These are phyloP conservation scores for Blastomussa wellsi DNA, from an alignment of 92 coral and sea anemone genomes.

Conservation along the genomic window DNA sequence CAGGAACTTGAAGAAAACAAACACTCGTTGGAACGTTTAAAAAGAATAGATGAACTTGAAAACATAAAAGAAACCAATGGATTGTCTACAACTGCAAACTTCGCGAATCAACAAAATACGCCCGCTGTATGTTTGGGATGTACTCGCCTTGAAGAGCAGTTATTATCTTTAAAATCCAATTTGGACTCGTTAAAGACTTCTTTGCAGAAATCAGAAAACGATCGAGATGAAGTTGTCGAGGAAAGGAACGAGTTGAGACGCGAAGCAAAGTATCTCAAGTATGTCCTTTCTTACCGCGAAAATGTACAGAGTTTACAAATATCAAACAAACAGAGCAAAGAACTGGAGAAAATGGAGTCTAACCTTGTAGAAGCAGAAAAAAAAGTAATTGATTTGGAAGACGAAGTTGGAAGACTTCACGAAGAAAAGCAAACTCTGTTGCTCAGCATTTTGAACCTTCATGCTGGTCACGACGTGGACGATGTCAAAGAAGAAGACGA, in stretches of 20 bases:
- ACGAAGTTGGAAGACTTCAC: conserved; percentile 84
- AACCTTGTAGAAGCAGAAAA: conserved; percentile 86
- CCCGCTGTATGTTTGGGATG: conserved; percentile 59
- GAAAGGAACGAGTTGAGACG: conserved; percentile 78
- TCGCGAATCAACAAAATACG: not conserved
- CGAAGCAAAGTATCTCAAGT: conserved; percentile 88
- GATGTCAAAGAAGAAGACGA: conserved; percentile 51
- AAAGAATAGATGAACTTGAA: conserved; percentile 29
- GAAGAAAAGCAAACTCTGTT: conserved; percentile 85
- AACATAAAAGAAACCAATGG: conserved; percentile 5
- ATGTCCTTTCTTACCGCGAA: conserved; percentile 92
- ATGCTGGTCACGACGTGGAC: conserved; percentile 59
- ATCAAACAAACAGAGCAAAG: conserved; percentile 62
- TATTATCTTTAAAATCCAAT: conserved; percentile 46
- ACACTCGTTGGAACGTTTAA: conserved; percentile 37
- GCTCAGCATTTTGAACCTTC: conserved; percentile 70
- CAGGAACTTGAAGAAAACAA: conserved; percentile 71
- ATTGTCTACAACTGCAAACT: not conserved
- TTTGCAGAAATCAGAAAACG: conserved; percentile 65
- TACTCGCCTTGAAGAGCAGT: conserved; percentile 48
- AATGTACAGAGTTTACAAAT: conserved; percentile 82
- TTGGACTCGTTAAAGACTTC: conserved; percentile 50
- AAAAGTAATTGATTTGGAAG: conserved; percentile 82
- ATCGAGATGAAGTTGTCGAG: conserved; percentile 66
- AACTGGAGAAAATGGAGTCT: conserved; percentile 76